These are phyloP conservation scores for Pocota personata DNA, from an alignment of 2,888 invertebrate species.

Conservation along the genomic window DNA sequence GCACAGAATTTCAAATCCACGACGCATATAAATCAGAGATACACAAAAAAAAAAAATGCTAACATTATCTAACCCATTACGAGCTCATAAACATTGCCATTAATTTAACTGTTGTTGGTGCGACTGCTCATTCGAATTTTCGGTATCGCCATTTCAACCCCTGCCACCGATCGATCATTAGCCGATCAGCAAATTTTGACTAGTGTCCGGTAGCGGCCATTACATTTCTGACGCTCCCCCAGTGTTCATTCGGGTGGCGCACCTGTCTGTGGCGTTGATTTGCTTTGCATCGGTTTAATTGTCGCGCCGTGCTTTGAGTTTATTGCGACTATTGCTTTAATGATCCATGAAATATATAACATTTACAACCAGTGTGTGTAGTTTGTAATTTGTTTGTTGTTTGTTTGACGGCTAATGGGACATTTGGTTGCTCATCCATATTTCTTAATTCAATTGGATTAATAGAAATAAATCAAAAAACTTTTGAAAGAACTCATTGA, in stretches of 20 bases:
- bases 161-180: constrained; percentile 1
- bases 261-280: background rate
- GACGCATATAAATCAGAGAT: constrained; percentile 26
- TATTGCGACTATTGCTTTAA: constrained; percentile 4
- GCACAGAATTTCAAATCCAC: background rate
- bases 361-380: background rate
- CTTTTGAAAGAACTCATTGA: too few species aligned
- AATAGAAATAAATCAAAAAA: background rate
- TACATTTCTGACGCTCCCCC: background rate
- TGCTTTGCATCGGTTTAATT: background rate
- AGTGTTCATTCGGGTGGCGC: background rate
- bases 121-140: background rate
- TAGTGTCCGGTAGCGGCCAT: background rate
- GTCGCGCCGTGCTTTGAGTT: background rate
- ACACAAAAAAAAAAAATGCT: constrained; percentile 9
- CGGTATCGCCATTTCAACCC: background rate
- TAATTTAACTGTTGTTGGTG: constrained; percentile 36
- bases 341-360: constrained; percentile 46
- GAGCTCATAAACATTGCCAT: constrained; percentile 42
- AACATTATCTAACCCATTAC: constrained; percentile 38
- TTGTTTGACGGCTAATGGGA: background rate
- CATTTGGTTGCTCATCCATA: background rate
- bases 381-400: background rate
- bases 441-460: background rate
- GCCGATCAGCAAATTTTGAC: background rate